phyloP scores from a whole-genome alignment of 1,140 invertebrate genomes.

The Lepidostoma basale region DNA sequence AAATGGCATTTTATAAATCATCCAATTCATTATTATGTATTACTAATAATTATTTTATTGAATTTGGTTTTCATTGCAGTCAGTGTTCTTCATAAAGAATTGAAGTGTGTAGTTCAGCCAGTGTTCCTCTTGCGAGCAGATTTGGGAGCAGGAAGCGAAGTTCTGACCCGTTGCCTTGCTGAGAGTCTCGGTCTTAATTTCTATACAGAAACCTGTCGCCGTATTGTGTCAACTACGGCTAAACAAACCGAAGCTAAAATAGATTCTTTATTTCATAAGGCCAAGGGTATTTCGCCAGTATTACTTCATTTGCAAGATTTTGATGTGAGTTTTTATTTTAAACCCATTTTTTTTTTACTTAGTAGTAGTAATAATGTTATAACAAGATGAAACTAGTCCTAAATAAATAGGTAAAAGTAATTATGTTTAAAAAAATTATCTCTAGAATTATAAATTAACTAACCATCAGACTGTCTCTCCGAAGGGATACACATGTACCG shows the following conservation, averaged over 20 bases:
- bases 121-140: slow-evolving; percentile 56
- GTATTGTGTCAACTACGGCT: slow-evolving; percentile 55
- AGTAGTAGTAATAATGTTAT: too few species aligned
- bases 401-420: too few species aligned
- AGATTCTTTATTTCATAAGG: slow-evolving; percentile 54
- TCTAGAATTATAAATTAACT: too few species aligned
- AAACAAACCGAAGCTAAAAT: slow-evolving; percentile 61
- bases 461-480: too few species aligned
- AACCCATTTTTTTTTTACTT: too few species aligned
- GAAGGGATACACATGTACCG: too few species aligned
- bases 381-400: too few species aligned
- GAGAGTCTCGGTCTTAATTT: slow-evolving; percentile 54
- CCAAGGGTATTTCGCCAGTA: slow-evolving; percentile 54
- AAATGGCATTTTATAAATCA: too few species aligned
- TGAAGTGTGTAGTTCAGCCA: slow-evolving; percentile 53
- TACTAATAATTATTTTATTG: too few species aligned
- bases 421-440: too few species aligned
- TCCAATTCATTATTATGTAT: too few species aligned
- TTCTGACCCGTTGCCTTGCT: slow-evolving; percentile 53
- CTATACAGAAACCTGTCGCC: slow-evolving; percentile 54
- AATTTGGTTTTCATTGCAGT: slow-evolving; percentile 49
- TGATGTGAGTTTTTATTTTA: slow-evolving; percentile 50
- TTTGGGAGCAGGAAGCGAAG: slow-evolving; percentile 52
- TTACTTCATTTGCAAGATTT: slow-evolving; percentile 57
- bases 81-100: slow-evolving; percentile 50